Evolutionary conservation across 1,140 invertebrate species (phyloP).

Genomic region (Cydia pomonella): DNA sequence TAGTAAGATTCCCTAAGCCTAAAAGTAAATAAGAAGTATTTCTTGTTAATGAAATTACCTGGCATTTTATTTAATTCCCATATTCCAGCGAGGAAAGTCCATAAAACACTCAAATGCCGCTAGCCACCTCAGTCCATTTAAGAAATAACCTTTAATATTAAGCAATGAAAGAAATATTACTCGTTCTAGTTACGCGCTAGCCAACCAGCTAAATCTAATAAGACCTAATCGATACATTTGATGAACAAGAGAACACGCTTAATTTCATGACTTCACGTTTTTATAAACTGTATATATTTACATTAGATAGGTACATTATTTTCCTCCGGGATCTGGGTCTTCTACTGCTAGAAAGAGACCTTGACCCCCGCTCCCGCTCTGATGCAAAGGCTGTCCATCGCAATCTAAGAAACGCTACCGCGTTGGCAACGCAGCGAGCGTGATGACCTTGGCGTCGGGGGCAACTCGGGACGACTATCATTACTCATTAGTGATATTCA

Average conservation of each 20-base stretch:
- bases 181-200: neutral
- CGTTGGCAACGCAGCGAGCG: no score
- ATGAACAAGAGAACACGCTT: neutral
- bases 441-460: no score
- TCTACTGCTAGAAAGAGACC: no score
- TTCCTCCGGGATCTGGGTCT: no score
- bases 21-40: no score
- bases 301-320: no score
- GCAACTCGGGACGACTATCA: no score
- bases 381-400: no score
- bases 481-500: no score
- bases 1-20: no score
- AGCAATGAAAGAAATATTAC: conserved; percentile 6
- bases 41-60: neutral
- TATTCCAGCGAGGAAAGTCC: neutral
- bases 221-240: neutral
- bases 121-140: neutral
- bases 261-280: neutral
- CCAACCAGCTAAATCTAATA: conserved; percentile 16
- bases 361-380: no score
- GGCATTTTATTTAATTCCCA: neutral
- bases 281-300: neutral
- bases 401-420: no score
- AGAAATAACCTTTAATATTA: conserved; percentile 11
- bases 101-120: neutral